Evolutionary conservation across 2,888 invertebrate species (phyloP), one percentile per base, ranked within the genome.

Genomic region (Metacarcinus magister): DNA sequence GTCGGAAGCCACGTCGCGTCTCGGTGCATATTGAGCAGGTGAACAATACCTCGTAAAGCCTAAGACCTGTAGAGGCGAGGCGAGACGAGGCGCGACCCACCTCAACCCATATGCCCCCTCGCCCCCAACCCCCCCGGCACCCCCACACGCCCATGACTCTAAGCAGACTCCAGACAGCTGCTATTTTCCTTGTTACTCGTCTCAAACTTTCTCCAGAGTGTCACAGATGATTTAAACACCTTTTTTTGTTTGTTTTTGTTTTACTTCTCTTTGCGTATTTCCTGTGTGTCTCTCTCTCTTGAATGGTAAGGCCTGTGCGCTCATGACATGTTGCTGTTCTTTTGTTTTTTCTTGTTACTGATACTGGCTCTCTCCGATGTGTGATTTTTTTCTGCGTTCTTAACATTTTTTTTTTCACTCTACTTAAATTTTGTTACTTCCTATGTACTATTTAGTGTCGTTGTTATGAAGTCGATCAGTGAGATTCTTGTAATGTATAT

Each of bases 21-120:
- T 82, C 28, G 82, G 32, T 82, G 82, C 82, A 82, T 82, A 32
- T 32, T 82, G 82, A 82, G 82, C 0, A 82, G 82, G 82, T 32
- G 82, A 82, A 82, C 82, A 82, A 82, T 82, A 28, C 82, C 82
- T 82, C 82, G 32, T 82, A 82, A 82, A 82, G 82, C 32, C 82
- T 54, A 67, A 67, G 23, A 23, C 23, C 10, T n/a, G 67, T 19
- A 67, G 19, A 16, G 82, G 82, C 82, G 10, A 28, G 82, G 82
- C 8, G 67, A 67, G 67, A 19, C 67, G 67, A 67, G 67, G 67
- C 67, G 67, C 82, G 32, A 32, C 82, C 32, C 82, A 28, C 67
- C 3, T 67, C 67, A 67, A 10, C 67, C 3, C 19, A 19, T 8
- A 67, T 8, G 67, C 67, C 67, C 19, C 67, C 8, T 16, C 13